phyloP scores from a whole-genome alignment of 2,888 invertebrate species.

The Cotesia congregata region DNA sequence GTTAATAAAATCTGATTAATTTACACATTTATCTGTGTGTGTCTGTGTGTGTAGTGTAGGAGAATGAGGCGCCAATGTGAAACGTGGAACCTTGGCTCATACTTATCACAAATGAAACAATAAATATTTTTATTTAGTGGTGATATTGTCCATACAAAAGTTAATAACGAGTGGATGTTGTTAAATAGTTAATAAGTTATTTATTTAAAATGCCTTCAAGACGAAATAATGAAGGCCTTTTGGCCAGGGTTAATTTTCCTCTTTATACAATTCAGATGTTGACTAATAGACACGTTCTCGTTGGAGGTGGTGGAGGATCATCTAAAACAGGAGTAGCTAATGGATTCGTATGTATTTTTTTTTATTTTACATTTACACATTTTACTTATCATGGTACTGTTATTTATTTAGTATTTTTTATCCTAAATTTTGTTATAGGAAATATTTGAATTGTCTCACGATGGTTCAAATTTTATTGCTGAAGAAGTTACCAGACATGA shows the following conservation, averaged over 20 bases:
- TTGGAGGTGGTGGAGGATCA: conserved; percentile 97
- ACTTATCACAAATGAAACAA: conserved; percentile 31
- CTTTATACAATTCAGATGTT: conserved; percentile 92
- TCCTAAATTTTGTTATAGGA: conserved; percentile 75
- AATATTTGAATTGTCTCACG: conserved; percentile 91
- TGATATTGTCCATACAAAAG: neutral
- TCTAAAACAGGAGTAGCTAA: conserved; percentile 98
- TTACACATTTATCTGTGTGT: neutral
- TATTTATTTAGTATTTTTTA: conserved; percentile 3
- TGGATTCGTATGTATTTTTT: conserved; percentile 85
- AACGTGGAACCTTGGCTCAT: conserved; percentile 47
- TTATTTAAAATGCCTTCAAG: conserved; percentile 73
- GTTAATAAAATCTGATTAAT: neutral
- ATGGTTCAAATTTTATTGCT: conserved; percentile 86
- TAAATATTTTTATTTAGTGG: conserved; percentile 22
- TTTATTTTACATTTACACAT: neutral
- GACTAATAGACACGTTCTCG: conserved; percentile 92
- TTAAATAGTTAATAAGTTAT: neutral
- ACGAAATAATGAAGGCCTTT: conserved; percentile 78
- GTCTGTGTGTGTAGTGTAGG: neutral
- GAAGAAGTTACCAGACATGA: conserved; percentile 92
- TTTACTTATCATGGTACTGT: conserved; percentile 17
- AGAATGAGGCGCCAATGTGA: conserved; percentile 42
- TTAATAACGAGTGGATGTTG: conserved; percentile 9
- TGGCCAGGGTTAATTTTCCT: conserved; percentile 93